Evolutionary conservation across 2,797 vertebrate species (phyloP), one percentile per base, ranked within the genome.

Genomic region (Anabacerthia variegaticeps): DNA sequence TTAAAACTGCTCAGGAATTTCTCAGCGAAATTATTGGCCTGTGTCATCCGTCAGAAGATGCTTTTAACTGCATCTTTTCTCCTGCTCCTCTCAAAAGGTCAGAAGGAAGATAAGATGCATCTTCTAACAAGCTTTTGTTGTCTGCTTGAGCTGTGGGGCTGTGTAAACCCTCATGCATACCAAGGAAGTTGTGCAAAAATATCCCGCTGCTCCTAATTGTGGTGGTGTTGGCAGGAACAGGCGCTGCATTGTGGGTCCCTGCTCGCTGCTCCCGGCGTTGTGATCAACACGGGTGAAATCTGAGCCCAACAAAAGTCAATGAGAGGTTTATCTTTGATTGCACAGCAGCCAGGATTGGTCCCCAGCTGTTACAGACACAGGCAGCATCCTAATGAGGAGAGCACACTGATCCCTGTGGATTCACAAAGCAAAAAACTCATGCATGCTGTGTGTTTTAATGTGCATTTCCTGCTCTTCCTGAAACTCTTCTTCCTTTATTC

Each of bases 261-360:
- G 3, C 73, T 81, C 2, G 3, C 87, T 83, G 89, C 61, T 62
- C 43, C 30, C 43, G 2, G 59, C 16, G 66, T 72, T 94, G 36
- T 87, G 43, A 81, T 91, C 72, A 48, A 54, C 80, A 63, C 1
- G 21, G 26, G 7, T 14, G 90, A 92, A 95, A 95, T 78, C 28
- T 28, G 88, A 94, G 85, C 93, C 73, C 34, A 15, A 59, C 86
- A 82, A 59, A 94, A 95, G 89, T 91, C 96, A 93, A 87, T 87
- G 91, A 73, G 94, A 82, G 91, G 91, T 85, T 85, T 95, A 94
- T 91, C 36, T 82, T 52, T 69, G 94, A 88, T 71, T 62, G 89
- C 23, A 2, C 75, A 74, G 87, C 63, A 79, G 92, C 84, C 76
- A 66, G 81, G 72, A 34, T 73, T 95, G 85, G 89, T 94, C 67